Conservation (phyloP, 2,888 invertebrate genomes). For the Dugesia japonica region DNA sequence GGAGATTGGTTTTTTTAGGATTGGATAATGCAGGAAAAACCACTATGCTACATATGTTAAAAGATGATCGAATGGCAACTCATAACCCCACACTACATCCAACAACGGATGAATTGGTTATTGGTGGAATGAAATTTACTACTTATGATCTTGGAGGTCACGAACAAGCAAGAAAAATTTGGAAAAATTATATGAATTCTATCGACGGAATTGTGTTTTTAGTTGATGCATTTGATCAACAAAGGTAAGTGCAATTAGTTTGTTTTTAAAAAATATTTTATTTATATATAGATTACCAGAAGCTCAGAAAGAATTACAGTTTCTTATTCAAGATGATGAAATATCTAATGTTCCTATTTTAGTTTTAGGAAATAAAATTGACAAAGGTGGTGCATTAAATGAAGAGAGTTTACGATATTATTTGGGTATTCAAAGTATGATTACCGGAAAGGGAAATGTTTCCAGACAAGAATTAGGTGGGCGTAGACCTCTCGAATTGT, state of each 20-base stretch:
- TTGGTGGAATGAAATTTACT: slow-evolving; percentile 96
- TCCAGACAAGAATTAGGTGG: slow-evolving; percentile 62
- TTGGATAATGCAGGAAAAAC: slow-evolving; percentile 99
- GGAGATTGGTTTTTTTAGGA: slow-evolving; percentile 90
- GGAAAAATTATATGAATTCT: slow-evolving; percentile 99
- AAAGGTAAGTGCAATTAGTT: slow-evolving; percentile 51
- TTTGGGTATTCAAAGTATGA: slow-evolving; percentile 79
- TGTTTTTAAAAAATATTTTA: slow-evolving; percentile 22
- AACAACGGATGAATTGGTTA: slow-evolving; percentile 96
- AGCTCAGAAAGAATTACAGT: slow-evolving; percentile 51
- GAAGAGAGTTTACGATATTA: slow-evolving; percentile 86
- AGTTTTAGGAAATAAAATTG: slow-evolving; percentile 96
- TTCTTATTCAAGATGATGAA: slow-evolving; percentile 81
- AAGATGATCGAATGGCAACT: slow-evolving; percentile 97
- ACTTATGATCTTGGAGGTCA: slow-evolving; percentile 99
- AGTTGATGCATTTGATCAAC: slow-evolving; percentile 81
- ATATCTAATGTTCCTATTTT: slow-evolving; percentile 87
- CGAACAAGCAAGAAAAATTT: slow-evolving; percentile 71
- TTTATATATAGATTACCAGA: slow-evolving; percentile 29
- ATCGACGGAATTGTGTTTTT: slow-evolving; percentile 98
- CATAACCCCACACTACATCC: slow-evolving; percentile 98
- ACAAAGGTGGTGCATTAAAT: slow-evolving; percentile 83
- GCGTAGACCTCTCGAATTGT: slow-evolving; percentile 85
- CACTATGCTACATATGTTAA: slow-evolving; percentile 94
- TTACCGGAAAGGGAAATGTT: slow-evolving; percentile 91